Evolutionary conservation across 2,888 invertebrate genomes (phyloP).

Genomic region (Agriotes lineatus): DNA sequence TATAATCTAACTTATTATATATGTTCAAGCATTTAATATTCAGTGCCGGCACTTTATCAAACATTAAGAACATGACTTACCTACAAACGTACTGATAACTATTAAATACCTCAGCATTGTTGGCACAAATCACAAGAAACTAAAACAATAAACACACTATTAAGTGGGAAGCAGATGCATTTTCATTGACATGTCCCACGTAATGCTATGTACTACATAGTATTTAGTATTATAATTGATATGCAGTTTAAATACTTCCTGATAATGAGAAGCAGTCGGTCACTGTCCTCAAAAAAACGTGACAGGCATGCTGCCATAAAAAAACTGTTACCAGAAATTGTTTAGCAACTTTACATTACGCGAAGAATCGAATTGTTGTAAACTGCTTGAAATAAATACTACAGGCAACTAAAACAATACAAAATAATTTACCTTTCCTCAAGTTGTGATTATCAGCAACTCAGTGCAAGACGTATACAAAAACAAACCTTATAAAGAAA

Average conservation of each 20-base stretch:
- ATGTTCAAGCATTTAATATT: too few relatives aligned
- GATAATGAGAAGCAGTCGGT: conserved; percentile 19
- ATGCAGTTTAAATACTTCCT: conserved; percentile 18
- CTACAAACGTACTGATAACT: conserved; percentile 4
- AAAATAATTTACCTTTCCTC: too few relatives aligned
- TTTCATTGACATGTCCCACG: conserved; percentile 3
- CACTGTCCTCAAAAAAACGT: conserved; percentile 30
- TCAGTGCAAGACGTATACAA: too few relatives aligned
- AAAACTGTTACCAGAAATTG: conserved; percentile 10
- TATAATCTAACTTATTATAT: too few relatives aligned
- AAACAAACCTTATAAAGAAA: too few relatives aligned
- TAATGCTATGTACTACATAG: conserved; percentile 3
- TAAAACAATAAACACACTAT: not conserved
- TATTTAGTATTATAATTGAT: conserved; percentile 28
- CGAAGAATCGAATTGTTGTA: too few relatives aligned
- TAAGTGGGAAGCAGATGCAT: not conserved
- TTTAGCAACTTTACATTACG: not conserved
- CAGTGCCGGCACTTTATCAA: too few relatives aligned
- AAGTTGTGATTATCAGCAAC: too few relatives aligned
- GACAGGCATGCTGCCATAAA: not conserved
- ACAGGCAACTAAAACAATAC: too few relatives aligned
- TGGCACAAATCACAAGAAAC: not conserved
- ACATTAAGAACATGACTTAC: too few relatives aligned
- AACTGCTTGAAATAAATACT: too few relatives aligned
- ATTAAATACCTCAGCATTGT: not conserved